Evolutionary conservation across 2,113 vertebrate genomes (phyloP).

Genomic region (Nyctibius bracteatus): DNA sequence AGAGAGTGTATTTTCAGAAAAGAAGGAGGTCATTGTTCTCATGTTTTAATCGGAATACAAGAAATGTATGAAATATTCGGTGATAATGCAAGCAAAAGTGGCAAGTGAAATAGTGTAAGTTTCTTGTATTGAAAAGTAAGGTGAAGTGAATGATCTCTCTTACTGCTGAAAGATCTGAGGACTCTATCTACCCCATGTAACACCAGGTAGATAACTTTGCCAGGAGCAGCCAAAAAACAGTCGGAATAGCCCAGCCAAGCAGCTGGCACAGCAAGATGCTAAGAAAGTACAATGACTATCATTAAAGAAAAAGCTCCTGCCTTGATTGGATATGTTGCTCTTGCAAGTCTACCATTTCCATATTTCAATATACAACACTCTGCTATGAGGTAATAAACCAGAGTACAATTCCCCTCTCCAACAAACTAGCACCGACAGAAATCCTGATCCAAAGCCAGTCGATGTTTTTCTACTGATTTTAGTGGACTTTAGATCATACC

Average conservation of each 20-base stretch:
- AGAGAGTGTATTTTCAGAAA: neutral
- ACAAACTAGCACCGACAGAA: neutral
- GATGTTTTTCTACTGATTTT: neutral
- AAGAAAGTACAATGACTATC: neutral
- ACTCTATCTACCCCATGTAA: neutral
- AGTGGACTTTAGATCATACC: neutral
- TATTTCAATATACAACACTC: neutral
- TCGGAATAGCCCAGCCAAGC: neutral
- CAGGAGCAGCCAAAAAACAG: neutral
- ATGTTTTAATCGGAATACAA: neutral
- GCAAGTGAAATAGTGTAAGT: neutral
- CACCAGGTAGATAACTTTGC: accelerated
- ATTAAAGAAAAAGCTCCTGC: neutral
- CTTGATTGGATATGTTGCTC: neutral
- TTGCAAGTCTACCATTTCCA: neutral
- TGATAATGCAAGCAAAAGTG: neutral
- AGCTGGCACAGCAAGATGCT: neutral
- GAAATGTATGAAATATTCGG: neutral
- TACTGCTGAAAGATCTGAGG: neutral
- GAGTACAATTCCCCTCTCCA: neutral
- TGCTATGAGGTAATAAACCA: neutral
- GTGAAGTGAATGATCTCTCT: neutral
- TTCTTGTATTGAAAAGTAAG: neutral
- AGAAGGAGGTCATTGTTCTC: neutral
- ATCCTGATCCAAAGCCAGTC: neutral